Evolutionary conservation across 2,888 invertebrate species (phyloP).

Genomic region (Drosophila anomelani): DNA sequence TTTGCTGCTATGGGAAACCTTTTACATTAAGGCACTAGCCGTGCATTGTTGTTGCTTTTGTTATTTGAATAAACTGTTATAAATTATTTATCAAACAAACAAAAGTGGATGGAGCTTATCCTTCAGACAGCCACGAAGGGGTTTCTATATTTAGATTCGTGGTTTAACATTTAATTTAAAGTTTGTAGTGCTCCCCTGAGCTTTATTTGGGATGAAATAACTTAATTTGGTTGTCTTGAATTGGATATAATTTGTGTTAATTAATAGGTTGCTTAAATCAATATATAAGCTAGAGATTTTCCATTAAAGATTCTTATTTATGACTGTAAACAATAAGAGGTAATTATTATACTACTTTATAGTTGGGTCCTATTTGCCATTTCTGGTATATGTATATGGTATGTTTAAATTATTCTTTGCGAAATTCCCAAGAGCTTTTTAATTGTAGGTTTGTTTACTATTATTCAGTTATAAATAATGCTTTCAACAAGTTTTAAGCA

Average conservation of each 20-base stretch:
- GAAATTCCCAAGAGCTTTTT: rapidly evolving
- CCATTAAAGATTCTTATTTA: not conserved
- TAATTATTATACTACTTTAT: not conserved
- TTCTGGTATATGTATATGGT: too few species aligned
- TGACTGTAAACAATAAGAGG: not conserved
- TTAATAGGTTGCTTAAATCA: not conserved
- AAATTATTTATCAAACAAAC: slow-evolving; percentile 24
- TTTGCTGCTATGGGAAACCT: slow-evolving; percentile 17
- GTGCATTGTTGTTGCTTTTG: slow-evolving; percentile 59
- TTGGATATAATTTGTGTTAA: too few species aligned
- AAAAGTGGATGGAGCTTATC: slow-evolving; percentile 10
- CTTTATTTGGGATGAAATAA: not conserved
- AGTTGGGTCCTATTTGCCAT: not conserved
- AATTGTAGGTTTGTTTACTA: not conserved
- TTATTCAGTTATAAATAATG: not conserved
- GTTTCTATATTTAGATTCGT: not conserved
- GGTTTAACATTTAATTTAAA: not conserved
- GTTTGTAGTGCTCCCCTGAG: not conserved
- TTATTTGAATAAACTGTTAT: slow-evolving; percentile 53
- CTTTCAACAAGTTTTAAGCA: too few species aligned
- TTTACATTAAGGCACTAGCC: slow-evolving; percentile 30
- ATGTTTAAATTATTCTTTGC: too few species aligned
- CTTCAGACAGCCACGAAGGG: not conserved
- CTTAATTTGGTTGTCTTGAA: not conserved
- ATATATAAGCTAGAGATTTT: not conserved